Conservation (phyloP, 2,888 invertebrate genomes). For the Monochamus alternatus region DNA sequence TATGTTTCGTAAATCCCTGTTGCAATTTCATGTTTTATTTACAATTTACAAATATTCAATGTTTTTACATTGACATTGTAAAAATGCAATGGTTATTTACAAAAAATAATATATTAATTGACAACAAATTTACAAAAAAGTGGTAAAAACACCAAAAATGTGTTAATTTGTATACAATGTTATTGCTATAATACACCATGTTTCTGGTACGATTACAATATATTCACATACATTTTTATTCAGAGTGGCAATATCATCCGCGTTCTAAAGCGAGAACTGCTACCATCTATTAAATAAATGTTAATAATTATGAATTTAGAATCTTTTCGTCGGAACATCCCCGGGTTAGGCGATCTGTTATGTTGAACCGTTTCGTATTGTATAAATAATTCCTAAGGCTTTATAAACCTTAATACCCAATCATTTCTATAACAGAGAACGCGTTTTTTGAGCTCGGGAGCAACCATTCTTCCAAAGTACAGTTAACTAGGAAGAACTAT, state of each 20-base stretch:
- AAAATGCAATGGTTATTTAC: no score
- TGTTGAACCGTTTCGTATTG: not conserved
- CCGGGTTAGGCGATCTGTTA: slow-evolving; percentile 6
- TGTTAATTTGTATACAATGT: no score
- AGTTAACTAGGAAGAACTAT: not conserved
- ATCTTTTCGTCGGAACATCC: not conserved
- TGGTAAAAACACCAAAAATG: no score
- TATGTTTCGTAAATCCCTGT: no score
- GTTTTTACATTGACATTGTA: no score
- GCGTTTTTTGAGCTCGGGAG: slow-evolving; percentile 4
- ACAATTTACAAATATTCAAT: no score
- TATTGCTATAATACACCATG: no score
- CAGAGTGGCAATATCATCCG: slow-evolving; percentile 8
- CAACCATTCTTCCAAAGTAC: not conserved
- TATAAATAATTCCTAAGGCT: slow-evolving; percentile 1
- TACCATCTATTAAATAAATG: slow-evolving; percentile 1
- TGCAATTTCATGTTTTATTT: no score
- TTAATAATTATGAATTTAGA: not conserved
- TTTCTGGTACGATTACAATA: no score
- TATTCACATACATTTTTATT: no score
- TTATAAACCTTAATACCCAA: not conserved
- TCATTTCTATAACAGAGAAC: not conserved
- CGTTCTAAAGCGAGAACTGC: not conserved
- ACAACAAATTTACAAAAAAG: no score
- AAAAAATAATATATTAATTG: no score